These are phyloP conservation scores for Drosophila merina DNA, from an alignment of 2,888 invertebrate genomes.

Conservation along the genomic window DNA sequence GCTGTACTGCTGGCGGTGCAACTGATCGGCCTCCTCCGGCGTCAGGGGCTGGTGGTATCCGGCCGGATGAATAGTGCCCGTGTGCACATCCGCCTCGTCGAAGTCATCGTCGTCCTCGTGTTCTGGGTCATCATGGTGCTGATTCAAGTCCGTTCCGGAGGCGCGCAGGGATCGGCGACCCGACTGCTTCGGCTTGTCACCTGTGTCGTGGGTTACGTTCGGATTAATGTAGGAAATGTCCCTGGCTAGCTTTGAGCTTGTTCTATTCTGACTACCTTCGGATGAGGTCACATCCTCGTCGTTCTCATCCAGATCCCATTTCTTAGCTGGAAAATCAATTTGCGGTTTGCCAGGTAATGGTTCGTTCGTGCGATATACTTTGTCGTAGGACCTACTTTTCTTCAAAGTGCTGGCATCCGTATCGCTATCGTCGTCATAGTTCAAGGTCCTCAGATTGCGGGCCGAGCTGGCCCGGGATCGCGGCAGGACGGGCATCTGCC, in stretches of 20 bases:
- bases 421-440: slow-evolving; percentile 84
- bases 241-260: slow-evolving; percentile 86
- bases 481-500: slow-evolving; percentile 86
- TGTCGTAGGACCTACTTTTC: slow-evolving; percentile 91
- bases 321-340: slow-evolving; percentile 92
- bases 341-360: slow-evolving; percentile 89
- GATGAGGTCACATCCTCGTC: slow-evolving; percentile 87
- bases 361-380: slow-evolving; percentile 93
- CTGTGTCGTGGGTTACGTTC: slow-evolving; percentile 77
- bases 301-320: slow-evolving; percentile 89
- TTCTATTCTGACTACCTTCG: slow-evolving; percentile 87
- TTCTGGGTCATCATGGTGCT: slow-evolving; percentile 45
- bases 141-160: slow-evolving; percentile 81
- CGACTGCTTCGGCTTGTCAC: slow-evolving; percentile 85
- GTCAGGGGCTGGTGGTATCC: slow-evolving; percentile 79
- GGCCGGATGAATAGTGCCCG: slow-evolving; percentile 66
- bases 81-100: slow-evolving; percentile 65
- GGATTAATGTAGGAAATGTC: slow-evolving; percentile 86
- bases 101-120: slow-evolving; percentile 64
- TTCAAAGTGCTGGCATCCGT: slow-evolving; percentile 86
- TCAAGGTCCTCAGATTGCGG: slow-evolving; percentile 85
- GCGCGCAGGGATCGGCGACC: slow-evolving; percentile 86
- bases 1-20: slow-evolving; percentile 80
- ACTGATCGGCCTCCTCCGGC: slow-evolving; percentile 72
- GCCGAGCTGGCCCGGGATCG: slow-evolving; percentile 87